Evolutionary conservation across 2,888 invertebrate genomes (phyloP), one percentile per base, ranked within the genome.

Genomic region (Stenolophus ochropezus): DNA sequence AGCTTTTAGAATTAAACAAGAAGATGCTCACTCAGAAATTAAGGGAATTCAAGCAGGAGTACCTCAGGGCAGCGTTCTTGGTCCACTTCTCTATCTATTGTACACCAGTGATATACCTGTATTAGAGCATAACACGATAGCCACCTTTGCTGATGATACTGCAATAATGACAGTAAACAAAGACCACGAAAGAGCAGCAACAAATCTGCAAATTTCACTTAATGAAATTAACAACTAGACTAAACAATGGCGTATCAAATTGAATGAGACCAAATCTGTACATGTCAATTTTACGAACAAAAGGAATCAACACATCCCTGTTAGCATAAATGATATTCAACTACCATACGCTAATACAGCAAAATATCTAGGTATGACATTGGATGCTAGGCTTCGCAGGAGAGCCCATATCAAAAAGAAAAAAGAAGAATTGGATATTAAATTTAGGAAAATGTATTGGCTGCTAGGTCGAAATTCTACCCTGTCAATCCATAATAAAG

Each of bases 251-350:
- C n/a, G n/a, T n/a, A n/a, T n/a, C n/a, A n/a, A n/a, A n/a, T n/a
- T n/a, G 4, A 85, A 83, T 61, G 83, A 84, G 58, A 61, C 58
- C 0, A 86, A 86, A 84, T 85, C 84, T 11, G 71, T 76, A 1
- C 84, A 85, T 56, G 80, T 85, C 58, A 85, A 84, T n/a, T 85
- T 86, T 71, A 83, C 85, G 11, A 83, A 82, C 16, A 83, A 83
- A 82, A 83, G 81, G 82, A 82, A 56, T 73, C 71, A 61, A 76
- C 76, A 76, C 18, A 76, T 76, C 56, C 76, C 58, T 16, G 69
- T 76, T 23, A 65, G 56, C 51, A 73, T 76, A 33, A 83, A 82
- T 16, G 74, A 77, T 65, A 75, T 16, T 16, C 73, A 53, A n/a
- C 53, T 82, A 21, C 82, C 83, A 53, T 82, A 75, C 74, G 71